Base-by-base conservation (phyloP, 2,888 invertebrate genomes). In the Dendrolimus pini region DNA sequence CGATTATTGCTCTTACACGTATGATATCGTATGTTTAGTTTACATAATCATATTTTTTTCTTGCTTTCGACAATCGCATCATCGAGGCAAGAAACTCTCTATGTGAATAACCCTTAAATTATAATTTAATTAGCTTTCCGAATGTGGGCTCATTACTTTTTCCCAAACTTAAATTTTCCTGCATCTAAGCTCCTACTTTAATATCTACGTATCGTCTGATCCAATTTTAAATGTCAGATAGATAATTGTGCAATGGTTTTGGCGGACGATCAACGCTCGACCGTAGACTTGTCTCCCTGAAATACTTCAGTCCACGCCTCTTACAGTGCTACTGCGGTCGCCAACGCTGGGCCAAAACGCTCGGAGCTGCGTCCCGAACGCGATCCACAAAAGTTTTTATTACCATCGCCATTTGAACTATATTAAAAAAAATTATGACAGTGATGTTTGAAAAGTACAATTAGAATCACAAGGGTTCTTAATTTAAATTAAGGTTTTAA, bases 161-260 rank as follows among this genome's bases (percentile, higher is more conserved):
- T 30, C 6, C 30, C 6, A 30, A 30, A 30, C 30, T 30, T 30
- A 30, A 30, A 30, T 30, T 6, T 30, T 30, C 66, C 65, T 65
- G 63, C 62, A 47, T 3, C 9, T 47, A 12, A 12, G 47, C 78
- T 77, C 78, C 72, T 67, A 73, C 61, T 59, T 72, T 76, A 78
- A 69, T 74, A 47, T 47, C 74, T 74, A 74, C 79, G 77, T 75
- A 68, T 72, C 71, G 75, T 80, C 78, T 80, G 87, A 81, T 87
- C 89, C 87, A 85, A 88, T 89, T 90, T 90, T 88, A 89, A 89
- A 89, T 90, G 89, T 89, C 89, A 89, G 85, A 84, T 84, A 85
- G 87, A 85, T 88, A 88, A 89, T 89, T 89, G 89, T 89, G 89
- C 81, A 89, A 88, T 82, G 66, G 9, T 74, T 72, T 82, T 86